These are phyloP conservation scores for Beroe forskalii DNA, from an alignment of 37 sponge, comb jelly and placozoan genomes.

Conservation along the genomic window DNA sequence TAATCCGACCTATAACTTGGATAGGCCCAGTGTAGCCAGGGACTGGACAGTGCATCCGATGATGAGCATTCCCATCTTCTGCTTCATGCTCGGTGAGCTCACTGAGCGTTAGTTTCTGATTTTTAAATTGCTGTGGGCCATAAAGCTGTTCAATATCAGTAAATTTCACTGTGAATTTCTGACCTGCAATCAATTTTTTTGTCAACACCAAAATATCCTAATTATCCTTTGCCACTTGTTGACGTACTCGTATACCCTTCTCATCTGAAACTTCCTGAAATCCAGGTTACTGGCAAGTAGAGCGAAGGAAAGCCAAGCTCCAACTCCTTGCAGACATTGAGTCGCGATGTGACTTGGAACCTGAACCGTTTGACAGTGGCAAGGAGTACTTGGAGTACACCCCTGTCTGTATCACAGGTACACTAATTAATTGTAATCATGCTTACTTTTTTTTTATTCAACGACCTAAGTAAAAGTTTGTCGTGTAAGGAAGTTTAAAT, in stretches of 20 bases:
- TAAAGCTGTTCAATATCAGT: too few species aligned
- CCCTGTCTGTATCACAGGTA: slow-evolving; percentile 15
- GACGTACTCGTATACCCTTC: too few species aligned
- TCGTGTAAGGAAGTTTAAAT: too few species aligned
- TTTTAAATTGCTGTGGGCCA: too few species aligned
- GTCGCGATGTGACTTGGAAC: background rate
- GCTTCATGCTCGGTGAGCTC: slow-evolving; percentile 12
- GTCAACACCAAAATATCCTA: background rate
- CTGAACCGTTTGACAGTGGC: background rate
- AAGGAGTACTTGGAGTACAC: slow-evolving; percentile 50
- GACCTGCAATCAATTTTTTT: too few species aligned
- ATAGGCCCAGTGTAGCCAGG: background rate
- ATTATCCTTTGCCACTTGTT: too few species aligned
- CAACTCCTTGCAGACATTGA: slow-evolving; percentile 25
- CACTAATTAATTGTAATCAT: too few species aligned
- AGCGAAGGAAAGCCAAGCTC: slow-evolving; percentile 27
- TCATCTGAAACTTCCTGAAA: too few species aligned
- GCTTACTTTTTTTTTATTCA: too few species aligned
- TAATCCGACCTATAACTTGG: background rate
- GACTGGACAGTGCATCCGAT: slow-evolving; percentile 39
- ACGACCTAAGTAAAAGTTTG: too few species aligned
- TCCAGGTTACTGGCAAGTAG: slow-evolving; percentile 56
- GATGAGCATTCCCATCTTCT: slow-evolving; percentile 44
- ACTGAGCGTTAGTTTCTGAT: background rate
- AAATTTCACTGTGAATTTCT: too few species aligned